Conservation (phyloP, 2,797 vertebrate species). For the Danionella dracula region DNA sequence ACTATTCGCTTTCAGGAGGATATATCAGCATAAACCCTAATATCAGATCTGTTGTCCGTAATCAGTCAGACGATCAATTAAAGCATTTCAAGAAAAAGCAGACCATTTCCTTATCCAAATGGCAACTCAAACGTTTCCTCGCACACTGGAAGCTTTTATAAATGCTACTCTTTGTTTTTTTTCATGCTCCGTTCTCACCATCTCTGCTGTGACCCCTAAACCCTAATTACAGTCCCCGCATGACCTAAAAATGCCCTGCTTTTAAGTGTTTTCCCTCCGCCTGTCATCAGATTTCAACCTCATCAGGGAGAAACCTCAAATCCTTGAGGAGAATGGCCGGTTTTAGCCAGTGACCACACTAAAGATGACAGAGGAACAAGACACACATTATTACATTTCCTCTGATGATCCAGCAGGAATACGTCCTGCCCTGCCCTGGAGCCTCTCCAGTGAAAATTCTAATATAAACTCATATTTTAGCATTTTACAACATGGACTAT, state of each 20-base stretch:
- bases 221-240: conserved; percentile 25
- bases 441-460: too few relatives aligned
- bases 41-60: too few relatives aligned
- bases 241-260: conserved; percentile 24
- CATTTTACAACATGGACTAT: too few relatives aligned
- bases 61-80: too few relatives aligned
- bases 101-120: too few relatives aligned
- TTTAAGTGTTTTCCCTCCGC: conserved; percentile 19
- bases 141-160: neutral
- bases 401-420: neutral
- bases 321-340: conserved; percentile 13
- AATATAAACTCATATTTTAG: too few relatives aligned
- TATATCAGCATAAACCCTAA: too few relatives aligned
- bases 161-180: conserved; percentile 13
- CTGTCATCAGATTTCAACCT: conserved; percentile 34
- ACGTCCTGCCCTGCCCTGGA: too few relatives aligned
- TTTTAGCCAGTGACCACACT: conserved; percentile 20
- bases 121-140: too few relatives aligned
- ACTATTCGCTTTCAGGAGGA: too few relatives aligned
- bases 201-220: conserved; percentile 6
- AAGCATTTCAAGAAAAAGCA: too few relatives aligned
- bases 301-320: conserved; percentile 16
- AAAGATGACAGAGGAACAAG: conserved; percentile 8
- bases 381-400: neutral
- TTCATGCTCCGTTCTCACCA: neutral